Evolutionary conservation across 2,888 invertebrate species (phyloP).

Genomic region (Dicycla oo): DNA sequence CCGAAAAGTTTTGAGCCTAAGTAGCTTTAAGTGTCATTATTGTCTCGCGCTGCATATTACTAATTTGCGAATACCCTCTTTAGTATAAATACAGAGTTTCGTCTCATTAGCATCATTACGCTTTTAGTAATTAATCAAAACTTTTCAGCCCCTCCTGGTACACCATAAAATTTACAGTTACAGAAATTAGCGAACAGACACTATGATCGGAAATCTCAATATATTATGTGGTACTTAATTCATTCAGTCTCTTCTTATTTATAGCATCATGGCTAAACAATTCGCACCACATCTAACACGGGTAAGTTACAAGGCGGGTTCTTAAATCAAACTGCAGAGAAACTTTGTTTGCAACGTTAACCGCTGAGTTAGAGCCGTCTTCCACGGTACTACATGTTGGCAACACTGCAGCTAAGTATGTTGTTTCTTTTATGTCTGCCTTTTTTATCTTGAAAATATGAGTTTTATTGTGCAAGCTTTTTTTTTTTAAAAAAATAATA

Average conservation of each 20-base stretch:
- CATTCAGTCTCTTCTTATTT: not conserved
- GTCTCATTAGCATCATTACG: no score
- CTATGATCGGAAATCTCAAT: no score
- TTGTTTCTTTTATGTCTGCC: constrained; percentile 38
- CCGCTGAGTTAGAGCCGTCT: constrained; percentile 57
- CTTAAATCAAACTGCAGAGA: constrained; percentile 73
- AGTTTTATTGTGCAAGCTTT: not conserved
- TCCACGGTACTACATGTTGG: constrained; percentile 50
- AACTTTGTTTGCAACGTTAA: constrained; percentile 70
- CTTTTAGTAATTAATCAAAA: no score
- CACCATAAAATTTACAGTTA: no score
- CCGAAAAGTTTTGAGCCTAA: no score
- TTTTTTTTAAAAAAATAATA: not conserved
- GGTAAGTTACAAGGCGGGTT: constrained; percentile 61
- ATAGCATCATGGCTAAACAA: not conserved
- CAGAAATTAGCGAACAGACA: no score
- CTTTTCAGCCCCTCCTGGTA: no score
- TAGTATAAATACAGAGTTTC: no score
- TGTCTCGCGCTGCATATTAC: no score
- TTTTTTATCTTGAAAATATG: constrained; percentile 15
- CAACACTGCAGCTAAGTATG: constrained; percentile 21
- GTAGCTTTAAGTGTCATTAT: no score
- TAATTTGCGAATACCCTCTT: no score
- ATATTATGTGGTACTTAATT: not conserved
- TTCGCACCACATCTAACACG: constrained; percentile 52